These are phyloP conservation scores for Oncorhynchus nerka DNA, from an alignment of 2,113 vertebrate genomes.

Conservation along the genomic window DNA sequence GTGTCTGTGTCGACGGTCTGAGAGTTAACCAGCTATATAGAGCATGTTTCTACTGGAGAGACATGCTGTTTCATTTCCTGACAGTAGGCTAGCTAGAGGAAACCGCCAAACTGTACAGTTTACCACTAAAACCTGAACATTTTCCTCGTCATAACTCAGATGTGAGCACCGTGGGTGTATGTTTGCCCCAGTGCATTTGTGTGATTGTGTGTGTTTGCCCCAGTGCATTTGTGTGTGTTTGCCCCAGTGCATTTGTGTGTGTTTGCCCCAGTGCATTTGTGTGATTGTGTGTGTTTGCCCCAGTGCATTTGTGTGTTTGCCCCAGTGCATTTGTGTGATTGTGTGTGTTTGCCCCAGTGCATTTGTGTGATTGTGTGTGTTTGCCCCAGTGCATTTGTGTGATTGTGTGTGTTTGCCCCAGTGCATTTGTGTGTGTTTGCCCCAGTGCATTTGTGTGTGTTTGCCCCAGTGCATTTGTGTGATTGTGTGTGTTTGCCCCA, in stretches of 20 bases:
- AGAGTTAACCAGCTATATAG: neutral
- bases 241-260: neutral
- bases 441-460: too few relatives aligned
- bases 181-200: neutral
- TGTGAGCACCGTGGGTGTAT: too few relatives aligned
- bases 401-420: neutral
- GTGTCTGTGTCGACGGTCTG: neutral
- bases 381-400: too few relatives aligned
- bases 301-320: too few relatives aligned
- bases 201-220: conserved; percentile 23
- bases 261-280: neutral
- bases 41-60: too few relatives aligned
- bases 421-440: conserved; percentile 26
- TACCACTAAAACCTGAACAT: too few relatives aligned
- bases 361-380: conserved; percentile 27
- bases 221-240: neutral
- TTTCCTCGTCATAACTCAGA: too few relatives aligned
- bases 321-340: neutral
- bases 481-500: neutral
- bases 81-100: too few relatives aligned
- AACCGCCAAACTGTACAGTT: too few relatives aligned
- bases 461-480: neutral
- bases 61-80: too few relatives aligned
- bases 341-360: neutral
- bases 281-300: conserved; percentile 37